phyloP scores from a whole-genome alignment of 1,140 invertebrate genomes.

The Camponotus vicinus region DNA sequence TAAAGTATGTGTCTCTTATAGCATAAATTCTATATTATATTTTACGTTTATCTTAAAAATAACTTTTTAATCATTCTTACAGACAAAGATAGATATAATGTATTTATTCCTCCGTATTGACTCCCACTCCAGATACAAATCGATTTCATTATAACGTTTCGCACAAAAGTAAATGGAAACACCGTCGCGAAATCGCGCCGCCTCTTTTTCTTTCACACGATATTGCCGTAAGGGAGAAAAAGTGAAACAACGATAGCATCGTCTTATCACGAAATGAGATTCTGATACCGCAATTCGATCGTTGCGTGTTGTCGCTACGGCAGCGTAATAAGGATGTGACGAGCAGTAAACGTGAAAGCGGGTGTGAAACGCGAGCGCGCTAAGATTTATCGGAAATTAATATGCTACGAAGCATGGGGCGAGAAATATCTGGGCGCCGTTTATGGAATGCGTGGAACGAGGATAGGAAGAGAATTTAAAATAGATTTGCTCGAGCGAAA shows the following conservation, averaged over 20 bases:
- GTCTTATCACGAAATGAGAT: constrained; percentile 48
- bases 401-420: constrained; percentile 26
- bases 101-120: neutral
- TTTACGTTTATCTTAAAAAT: neutral
- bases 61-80: neutral
- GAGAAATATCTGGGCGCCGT: constrained; percentile 6
- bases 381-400: constrained; percentile 56
- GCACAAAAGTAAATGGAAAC: constrained; percentile 6
- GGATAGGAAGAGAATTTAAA: constrained; percentile 68
- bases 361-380: neutral
- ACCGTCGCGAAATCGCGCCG: constrained; percentile 13
- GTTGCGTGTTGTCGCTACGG: constrained; percentile 1
- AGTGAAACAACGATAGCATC: constrained; percentile 30
- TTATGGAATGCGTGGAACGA: neutral
- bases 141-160: constrained; percentile 34
- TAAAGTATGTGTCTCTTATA: too few species aligned
- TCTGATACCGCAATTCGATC: constrained; percentile 55
- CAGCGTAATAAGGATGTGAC: constrained; percentile 24
- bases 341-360: neutral
- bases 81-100: neutral
- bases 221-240: neutral
- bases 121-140: constrained; percentile 18
- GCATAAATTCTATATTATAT: neutral
- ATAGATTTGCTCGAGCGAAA: constrained; percentile 71
- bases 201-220: constrained; percentile 27